Base-by-base conservation (phyloP, 2,113 vertebrate species). In the Glaucidium brasilianum region DNA sequence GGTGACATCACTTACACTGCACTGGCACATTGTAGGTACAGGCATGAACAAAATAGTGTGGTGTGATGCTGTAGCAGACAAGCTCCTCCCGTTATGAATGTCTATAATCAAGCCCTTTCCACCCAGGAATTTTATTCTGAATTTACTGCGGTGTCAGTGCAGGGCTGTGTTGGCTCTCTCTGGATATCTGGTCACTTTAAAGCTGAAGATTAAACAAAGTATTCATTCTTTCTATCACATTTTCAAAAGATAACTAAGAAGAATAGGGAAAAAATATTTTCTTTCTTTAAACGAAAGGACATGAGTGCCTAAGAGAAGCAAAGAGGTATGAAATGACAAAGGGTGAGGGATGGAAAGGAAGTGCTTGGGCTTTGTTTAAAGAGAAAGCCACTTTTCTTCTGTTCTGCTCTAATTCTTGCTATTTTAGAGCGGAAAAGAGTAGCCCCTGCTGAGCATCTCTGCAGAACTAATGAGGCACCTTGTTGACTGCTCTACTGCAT, bases 391-490 rank as follows among this genome's bases (percentile, higher is more conserved):
- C 23, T 69, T 83, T 88, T 83, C 22, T 67, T 60, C 64, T 60
- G 34, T 52, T 41, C 34, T 41, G 39, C 53, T 83, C 78, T 68
- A 88, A 86, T 85, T 90, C 63, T 67, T 93, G 75, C 82, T 66
- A 35, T 88, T 93, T 66, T 56, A 35, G 78, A 83, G 75, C 30
- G 8, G 75, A 87, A 79, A 93, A 76, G 50, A 50, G 17, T 43
- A n/a, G 85, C 34, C 45, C 71, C 81, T 59, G 56, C 73, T 82
- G 88, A 94, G 81, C 69, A 71, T 75, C 88, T 87, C 85, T 78
- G 87, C 58, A 83, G 75, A 83, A 72, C 59, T 90, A 94, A 93
- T 64, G 92, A 93, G 75, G 63, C 67, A 83, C 75, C 88, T 93
- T 62, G 66, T 96, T 95, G 80, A 69, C 87, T 94, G 88, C 67